Evolutionary conservation across 2,113 vertebrate genomes (phyloP), one percentile per base, ranked within the genome.

Genomic region (Syngnathus floridae): DNA sequence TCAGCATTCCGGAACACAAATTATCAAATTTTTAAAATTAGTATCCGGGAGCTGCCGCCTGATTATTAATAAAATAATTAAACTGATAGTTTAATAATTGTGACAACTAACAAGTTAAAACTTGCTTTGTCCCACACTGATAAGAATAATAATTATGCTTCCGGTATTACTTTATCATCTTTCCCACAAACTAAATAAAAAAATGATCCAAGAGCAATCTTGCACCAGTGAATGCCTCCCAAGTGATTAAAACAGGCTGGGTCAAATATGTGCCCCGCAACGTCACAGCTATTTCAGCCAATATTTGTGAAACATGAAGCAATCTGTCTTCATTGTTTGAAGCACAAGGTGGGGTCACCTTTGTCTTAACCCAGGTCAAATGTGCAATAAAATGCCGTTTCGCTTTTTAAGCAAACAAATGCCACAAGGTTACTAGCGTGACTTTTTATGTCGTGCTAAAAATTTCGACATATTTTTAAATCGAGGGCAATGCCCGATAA

Each of bases 241-340:
- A 26, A 68, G 58, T 68, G 9, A 71, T 19, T 1, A 40, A 26
- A 65, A n/a, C 17, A 52, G 14, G 26, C 22, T 0, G 12, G 10
- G 31, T 49, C 45, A 59, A 38, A 57, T 26, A 52, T 38, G 21
- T 37, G 14, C 19, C 38, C 31, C 16, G 13, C 2, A 52, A 46
- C n/a, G 62, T 56, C 45, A 11, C 41, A 19, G 22, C n/a, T 31
- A 2, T 26, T 51, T 13, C 13, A 35, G 63, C 17, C 62, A 71
- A 66, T 80, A 66, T 67, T 70, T 68, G 43, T 19, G 58, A 57
- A 64, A 63, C 46, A 64, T 52, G 40, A 68, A 64, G 35, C 38
- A 17, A 74, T 72, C 61, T 72, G 13, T 67, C n/a, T 38, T 7
- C 54, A 17, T 56, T 56, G 16, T 16, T 56, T 2, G n/a, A 46